Conservation (phyloP, 2,888 invertebrate genomes). For the Cerastoderma edule region DNA sequence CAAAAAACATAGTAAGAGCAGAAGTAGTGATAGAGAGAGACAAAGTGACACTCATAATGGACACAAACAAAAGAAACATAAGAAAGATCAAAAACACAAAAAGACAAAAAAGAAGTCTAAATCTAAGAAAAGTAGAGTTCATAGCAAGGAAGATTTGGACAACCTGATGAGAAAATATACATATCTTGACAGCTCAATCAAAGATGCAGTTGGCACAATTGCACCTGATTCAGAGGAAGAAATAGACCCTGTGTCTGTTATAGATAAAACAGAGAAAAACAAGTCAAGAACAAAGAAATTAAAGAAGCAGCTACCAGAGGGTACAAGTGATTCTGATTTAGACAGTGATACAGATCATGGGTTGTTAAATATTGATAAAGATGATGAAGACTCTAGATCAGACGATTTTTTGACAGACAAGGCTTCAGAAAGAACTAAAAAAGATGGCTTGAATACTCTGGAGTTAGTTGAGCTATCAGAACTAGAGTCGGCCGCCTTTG, state of each 20-base stretch:
- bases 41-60: constrained; percentile 7
- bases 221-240: background rate
- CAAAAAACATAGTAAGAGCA: constrained; percentile 52
- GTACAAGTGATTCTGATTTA: constrained; percentile 50
- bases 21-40: constrained; percentile 20
- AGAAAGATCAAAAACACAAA: constrained; percentile 19
- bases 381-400: background rate
- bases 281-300: too few relatives aligned
- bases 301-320: too few relatives aligned
- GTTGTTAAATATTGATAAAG: background rate
- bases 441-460: constrained; percentile 12
- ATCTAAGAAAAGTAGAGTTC: constrained; percentile 56
- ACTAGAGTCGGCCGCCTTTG: constrained; percentile 39
- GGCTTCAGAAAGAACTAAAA: background rate
- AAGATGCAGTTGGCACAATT: too few relatives aligned
- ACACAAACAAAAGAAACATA: constrained; percentile 16
- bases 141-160: constrained; percentile 24
- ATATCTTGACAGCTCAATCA: too few relatives aligned
- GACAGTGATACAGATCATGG: constrained; percentile 33
- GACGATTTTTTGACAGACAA: background rate
- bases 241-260: too few relatives aligned
- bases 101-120: constrained; percentile 59
- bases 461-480: constrained; percentile 50
- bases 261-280: too few relatives aligned
- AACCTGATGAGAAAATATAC: background rate